Evolutionary conservation across 1,140 invertebrate genomes (phyloP).

Genomic region (Tetranychus cinnabarinus): DNA sequence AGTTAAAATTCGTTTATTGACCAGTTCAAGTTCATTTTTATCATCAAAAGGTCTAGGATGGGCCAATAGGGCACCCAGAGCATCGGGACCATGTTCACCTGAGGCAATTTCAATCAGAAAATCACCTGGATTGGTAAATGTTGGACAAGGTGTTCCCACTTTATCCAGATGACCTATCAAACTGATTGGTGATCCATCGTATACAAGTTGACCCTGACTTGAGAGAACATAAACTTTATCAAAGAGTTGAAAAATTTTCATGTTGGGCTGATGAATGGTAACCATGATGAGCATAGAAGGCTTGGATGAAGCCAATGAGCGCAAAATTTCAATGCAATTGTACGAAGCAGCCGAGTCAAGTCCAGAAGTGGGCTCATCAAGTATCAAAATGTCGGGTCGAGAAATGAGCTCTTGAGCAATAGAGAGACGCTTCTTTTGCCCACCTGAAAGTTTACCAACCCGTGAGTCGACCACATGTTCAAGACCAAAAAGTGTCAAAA

Average conservation of each 20-base stretch:
- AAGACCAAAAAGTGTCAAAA: conserved; percentile 35
- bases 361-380: conserved; percentile 78
- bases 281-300: conserved; percentile 2
- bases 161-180: conserved; percentile 11
- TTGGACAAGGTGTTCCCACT: conserved; percentile 3
- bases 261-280: conserved; percentile 9
- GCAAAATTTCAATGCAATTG: conserved; percentile 46
- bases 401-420: conserved; percentile 85
- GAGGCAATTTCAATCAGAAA: conserved; percentile 10
- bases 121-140: conserved; percentile 9
- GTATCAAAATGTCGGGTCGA: conserved; percentile 89
- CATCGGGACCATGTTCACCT: conserved; percentile 5
- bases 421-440: conserved; percentile 71
- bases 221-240: conserved; percentile 7
- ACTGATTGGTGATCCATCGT: conserved; percentile 14
- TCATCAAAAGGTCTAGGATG: not conserved
- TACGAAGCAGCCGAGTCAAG: conserved; percentile 59
- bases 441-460: conserved; percentile 61
- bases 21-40: not conserved
- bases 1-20: not conserved
- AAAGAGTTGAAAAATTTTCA: conserved; percentile 7
- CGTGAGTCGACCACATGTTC: conserved; percentile 51
- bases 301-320: conserved; percentile 36
- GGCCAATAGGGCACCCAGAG: not conserved
- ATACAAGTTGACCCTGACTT: conserved; percentile 13